Conservation (phyloP, 2,797 vertebrate species). For the Danio albolineatus region DNA sequence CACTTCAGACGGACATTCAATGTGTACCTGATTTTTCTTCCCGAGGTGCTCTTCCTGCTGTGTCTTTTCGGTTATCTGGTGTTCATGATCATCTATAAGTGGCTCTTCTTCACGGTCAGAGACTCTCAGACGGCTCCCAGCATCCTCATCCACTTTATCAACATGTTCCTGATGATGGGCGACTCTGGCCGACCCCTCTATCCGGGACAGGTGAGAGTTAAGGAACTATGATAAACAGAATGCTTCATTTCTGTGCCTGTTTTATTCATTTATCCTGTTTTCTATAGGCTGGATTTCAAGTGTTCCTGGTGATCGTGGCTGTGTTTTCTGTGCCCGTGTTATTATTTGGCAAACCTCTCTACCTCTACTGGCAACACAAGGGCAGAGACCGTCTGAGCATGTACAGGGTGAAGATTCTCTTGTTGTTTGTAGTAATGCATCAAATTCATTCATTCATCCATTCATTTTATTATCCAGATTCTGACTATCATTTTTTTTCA, state of each 20-base stretch:
- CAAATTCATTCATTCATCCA: too few relatives aligned
- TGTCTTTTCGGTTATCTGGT: constrained; percentile 96
- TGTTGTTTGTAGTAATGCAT: neutral
- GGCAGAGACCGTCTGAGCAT: constrained; percentile 80
- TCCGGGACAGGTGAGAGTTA: constrained; percentile 84
- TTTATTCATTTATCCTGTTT: constrained; percentile 14
- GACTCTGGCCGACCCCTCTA: constrained; percentile 75
- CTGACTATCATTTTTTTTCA: too few relatives aligned
- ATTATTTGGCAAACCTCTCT: constrained; percentile 92
- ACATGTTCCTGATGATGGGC: constrained; percentile 94
- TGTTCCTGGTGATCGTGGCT: constrained; percentile 84
- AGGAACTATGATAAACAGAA: neutral
- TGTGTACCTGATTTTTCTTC: constrained; percentile 90
- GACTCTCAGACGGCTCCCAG: constrained; percentile 87
- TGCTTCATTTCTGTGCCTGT: neutral
- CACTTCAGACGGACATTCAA: constrained; percentile 90
- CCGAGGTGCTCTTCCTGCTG: constrained; percentile 92
- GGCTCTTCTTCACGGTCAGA: constrained; percentile 83
- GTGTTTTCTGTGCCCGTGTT: constrained; percentile 89
- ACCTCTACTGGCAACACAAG: constrained; percentile 90
- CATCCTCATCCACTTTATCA: constrained; percentile 96
- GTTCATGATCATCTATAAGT: constrained; percentile 96
- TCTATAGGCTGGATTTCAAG: constrained; percentile 84
- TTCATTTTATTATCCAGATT: too few relatives aligned
- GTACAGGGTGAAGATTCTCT: constrained; percentile 83